Evolutionary conservation across 2,113 vertebrate genomes (phyloP), one percentile per base, ranked within the genome.

Genomic region (Gyps fulvus): DNA sequence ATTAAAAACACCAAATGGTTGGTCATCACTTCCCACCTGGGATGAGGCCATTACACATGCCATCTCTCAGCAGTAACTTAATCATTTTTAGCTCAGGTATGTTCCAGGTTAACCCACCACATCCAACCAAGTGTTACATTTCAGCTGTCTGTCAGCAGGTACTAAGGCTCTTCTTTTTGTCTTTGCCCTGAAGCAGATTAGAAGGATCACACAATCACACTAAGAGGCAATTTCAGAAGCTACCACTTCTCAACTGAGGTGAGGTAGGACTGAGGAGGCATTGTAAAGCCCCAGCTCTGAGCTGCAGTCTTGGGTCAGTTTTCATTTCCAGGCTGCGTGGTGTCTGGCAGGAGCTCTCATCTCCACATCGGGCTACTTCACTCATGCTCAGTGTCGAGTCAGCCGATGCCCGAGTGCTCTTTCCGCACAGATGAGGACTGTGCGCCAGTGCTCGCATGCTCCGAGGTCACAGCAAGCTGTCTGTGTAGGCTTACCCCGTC

Each of bases 341-440:
- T 26, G 29, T 26, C 72, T n/a, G 67, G 50, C 43, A 65, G 71
- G n/a, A 65, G 22, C n/a, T 70, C 38, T 65, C 43, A 32, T 27
- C 62, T 83, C 61, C 8, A 2, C 58, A 4, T 12, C 40, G 57
- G 36, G 57, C n/a, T 70, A 7, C 25, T 52, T 45, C 20, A 29
- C 4, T 16, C 1, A 11, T 14, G 76, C 18, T 72, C 70, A 20
- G 2, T 16, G 4, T 32, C 3, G 3, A 49, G 55, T 9, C 49
- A 50, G 13, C 7, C 2, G 2, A 20, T 12, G 54, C 49, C 27
- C 0, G 2, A 78, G 54, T 6, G 4, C 19, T 52, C 11, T 17
- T 47, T 42, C 34, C 2, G 1, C 63, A 13, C 1, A 9, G 26
- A 5, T 23, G 26, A 80, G 65, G 22, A 42, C 73, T 9, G 2